phyloP scores from a whole-genome alignment of 64 coral and sea anemone genomes.

The Actinia tenebrosa region DNA sequence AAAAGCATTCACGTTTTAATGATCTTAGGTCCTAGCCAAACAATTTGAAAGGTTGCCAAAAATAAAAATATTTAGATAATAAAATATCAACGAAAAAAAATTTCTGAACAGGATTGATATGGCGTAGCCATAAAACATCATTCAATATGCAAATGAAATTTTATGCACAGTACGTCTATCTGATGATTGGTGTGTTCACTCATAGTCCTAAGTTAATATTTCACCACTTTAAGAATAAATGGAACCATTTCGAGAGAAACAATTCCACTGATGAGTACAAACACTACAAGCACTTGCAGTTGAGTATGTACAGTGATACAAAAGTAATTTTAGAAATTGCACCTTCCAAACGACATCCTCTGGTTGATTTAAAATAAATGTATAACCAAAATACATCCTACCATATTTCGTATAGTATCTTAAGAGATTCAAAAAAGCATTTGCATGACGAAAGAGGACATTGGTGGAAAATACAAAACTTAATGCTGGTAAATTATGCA shows the following conservation, averaged over 20 bases:
- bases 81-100: too few relatives aligned
- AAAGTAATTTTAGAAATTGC: neutral
- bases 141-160: neutral
- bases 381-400: too few relatives aligned
- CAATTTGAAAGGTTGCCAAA: neutral
- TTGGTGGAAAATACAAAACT: neutral
- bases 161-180: neutral
- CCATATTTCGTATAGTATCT: too few relatives aligned
- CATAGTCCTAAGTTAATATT: neutral
- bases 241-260: neutral
- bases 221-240: constrained; percentile 6
- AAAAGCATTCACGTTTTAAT: too few relatives aligned
- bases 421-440: too few relatives aligned
- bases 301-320: too few relatives aligned
- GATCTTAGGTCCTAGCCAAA: neutral
- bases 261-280: neutral
- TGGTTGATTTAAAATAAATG: too few relatives aligned
- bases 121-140: neutral
- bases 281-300: neutral
- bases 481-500: neutral
- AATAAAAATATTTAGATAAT: neutral
- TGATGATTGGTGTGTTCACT: constrained; percentile 2
- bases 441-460: neutral
- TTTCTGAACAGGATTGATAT: neutral
- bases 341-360: too few relatives aligned